Conservation (phyloP, 2,888 invertebrate genomes). For the Aphidoletes aphidimyza region DNA sequence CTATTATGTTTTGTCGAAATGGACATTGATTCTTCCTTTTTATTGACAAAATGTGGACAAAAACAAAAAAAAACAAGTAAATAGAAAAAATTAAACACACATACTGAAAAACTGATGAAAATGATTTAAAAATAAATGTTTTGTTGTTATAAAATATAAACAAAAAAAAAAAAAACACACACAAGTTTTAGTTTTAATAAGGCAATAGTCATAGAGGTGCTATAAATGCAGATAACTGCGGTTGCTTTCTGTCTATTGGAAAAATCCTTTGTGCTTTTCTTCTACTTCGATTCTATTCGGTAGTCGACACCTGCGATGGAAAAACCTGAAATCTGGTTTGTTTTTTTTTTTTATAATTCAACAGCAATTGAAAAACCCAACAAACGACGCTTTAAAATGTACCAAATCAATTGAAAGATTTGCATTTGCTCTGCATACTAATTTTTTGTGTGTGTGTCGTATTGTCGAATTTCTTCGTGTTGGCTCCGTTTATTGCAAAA, state of each 20-base stretch:
- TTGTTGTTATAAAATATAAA: slow-evolving; percentile 61
- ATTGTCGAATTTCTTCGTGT: not conserved
- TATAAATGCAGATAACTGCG: too few relatives aligned
- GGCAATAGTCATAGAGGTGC: too few relatives aligned
- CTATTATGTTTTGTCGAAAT: slow-evolving; percentile 46
- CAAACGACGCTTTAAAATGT: not conserved
- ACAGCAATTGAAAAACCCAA: not conserved
- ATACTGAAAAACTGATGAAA: slow-evolving; percentile 52
- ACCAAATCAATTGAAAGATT: slow-evolving; percentile 50
- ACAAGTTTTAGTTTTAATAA: too few relatives aligned
- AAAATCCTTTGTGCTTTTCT: too few relatives aligned
- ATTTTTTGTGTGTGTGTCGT: too few relatives aligned
- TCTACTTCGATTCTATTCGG: too few relatives aligned
- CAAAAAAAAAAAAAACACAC: slow-evolving; percentile 56
- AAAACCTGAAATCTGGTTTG: too few relatives aligned
- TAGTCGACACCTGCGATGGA: too few relatives aligned
- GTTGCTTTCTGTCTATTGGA: too few relatives aligned
- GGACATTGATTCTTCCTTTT: slow-evolving; percentile 6
- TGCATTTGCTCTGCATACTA: slow-evolving; percentile 23
- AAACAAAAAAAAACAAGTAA: too few relatives aligned
- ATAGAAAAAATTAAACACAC: slow-evolving; percentile 45
- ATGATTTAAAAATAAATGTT: slow-evolving; percentile 60
- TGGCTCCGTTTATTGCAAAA: not conserved
- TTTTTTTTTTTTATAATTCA: too few relatives aligned
- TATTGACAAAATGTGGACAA: slow-evolving; percentile 25